Evolutionary conservation across 2,888 invertebrate genomes (phyloP), one percentile per base, ranked within the genome.

Genomic region (Hemaris fuciformis): DNA sequence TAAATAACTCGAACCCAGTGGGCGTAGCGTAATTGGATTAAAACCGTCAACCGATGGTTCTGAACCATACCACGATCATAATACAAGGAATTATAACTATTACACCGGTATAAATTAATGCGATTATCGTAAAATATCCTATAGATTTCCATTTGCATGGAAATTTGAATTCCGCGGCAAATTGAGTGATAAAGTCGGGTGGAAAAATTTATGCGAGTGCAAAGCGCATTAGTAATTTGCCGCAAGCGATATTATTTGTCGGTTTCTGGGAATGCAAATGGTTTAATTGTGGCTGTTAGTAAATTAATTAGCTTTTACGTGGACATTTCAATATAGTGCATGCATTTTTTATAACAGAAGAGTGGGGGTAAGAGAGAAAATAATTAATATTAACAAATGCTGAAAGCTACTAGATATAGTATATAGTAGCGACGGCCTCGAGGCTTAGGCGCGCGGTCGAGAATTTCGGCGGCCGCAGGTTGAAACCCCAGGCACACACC

Each of bases 21-120:
- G 58, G 58, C 58, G 58, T 59, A 18, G 4, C 25, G 15, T 59
- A 59, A 59, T 59, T 59, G 58, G 43, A 42, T 59, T 53, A 43
- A 57, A 43, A 43, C 43, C 13, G 58, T 59, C 43, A 57, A 20
- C 58, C 58, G 27, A 25, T 59, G 27, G 43, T 59, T 27, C 15
- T 27, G 43, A 4, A 53, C 53, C 53, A 53, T 53, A 53, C 53
- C 53, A 53, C 18, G 27, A 10, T 10, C 18, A 53, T 53, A 53
- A 27, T 53, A 53, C 53, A 27, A 53, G 27, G 18, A 53, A 53
- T 53, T 53, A 53, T 53, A 53, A 53, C 18, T 31, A 53, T 53
- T 53, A 31, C 8, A 10, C 10, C 5, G 27, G 27, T 53, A 53
- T 53, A 43, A 43, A 18, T 43, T 20, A 43, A 43, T 43, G 20